A percentile compares a stretch with the other conserved stretches of the same genome.
Conservation (phyloP, 2,797 vertebrate genomes). For the Pyrocephalus nanus region DNA sequence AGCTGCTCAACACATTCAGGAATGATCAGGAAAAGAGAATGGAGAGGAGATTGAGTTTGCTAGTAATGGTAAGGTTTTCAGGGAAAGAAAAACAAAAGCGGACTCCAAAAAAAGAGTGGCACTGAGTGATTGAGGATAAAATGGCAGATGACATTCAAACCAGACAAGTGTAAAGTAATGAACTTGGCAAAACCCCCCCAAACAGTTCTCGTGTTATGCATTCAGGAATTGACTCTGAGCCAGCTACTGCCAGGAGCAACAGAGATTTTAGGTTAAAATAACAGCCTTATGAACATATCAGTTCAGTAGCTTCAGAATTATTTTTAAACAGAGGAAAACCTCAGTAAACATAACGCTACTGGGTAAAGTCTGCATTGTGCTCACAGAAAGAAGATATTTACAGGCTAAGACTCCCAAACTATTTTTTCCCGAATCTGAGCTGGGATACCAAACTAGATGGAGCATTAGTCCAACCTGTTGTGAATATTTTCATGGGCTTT, state of each 20-base stretch:
- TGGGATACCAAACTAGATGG: not conserved
- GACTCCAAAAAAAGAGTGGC: not conserved
- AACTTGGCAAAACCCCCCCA: not conserved
- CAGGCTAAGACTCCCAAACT: not conserved
- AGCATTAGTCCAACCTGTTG: no score
- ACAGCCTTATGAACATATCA: not conserved
- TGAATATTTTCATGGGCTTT: not conserved
- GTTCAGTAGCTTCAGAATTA: not conserved
- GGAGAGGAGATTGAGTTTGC: slow-evolving; percentile 2
- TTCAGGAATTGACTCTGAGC: not conserved
- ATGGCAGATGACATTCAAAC: not conserved
- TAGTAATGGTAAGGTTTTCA: not conserved
- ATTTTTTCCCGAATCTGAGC: not conserved
- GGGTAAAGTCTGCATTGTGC: not conserved
- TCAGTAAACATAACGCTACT: not conserved
- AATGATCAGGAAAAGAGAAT: not conserved
- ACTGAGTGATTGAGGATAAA: slow-evolving; percentile 11
- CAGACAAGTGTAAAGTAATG: not conserved
- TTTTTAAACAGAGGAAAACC: not conserved
- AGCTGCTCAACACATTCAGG: not conserved
- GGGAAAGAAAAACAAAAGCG: not conserved
- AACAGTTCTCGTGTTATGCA: not conserved
- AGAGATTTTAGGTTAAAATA: not conserved
- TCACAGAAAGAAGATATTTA: not conserved
- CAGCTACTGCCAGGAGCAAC: not conserved